phyloP scores from a whole-genome alignment of 2,888 invertebrate genomes.

The Hirtodrosophila histrioides region DNA sequence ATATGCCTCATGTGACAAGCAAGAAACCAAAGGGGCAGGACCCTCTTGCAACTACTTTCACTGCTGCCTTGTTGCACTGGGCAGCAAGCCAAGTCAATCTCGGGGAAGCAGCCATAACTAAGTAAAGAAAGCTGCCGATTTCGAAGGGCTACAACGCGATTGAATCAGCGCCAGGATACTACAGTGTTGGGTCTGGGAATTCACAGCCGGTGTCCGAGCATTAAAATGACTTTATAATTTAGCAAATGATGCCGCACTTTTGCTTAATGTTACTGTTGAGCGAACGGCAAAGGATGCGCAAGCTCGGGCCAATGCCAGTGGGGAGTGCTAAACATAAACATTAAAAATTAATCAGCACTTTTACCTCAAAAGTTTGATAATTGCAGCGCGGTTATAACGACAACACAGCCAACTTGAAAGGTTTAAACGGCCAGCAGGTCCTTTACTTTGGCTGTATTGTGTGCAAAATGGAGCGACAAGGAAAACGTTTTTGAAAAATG shows the following conservation, averaged over 20 bases:
- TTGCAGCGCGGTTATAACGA: slow-evolving; percentile 51
- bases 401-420: slow-evolving; percentile 42
- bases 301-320: slow-evolving; percentile 5
- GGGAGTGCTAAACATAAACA: slow-evolving; percentile 66
- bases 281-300: neutral
- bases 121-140: slow-evolving; percentile 1
- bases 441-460: slow-evolving; percentile 12
- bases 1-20: slow-evolving; percentile 29
- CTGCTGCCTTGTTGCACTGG: neutral
- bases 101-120: too few species aligned
- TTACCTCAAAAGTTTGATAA: slow-evolving; percentile 72
- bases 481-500: slow-evolving; percentile 57
- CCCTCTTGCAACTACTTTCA: slow-evolving; percentile 4
- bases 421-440: slow-evolving; percentile 39
- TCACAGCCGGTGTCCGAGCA: slow-evolving; percentile 7
- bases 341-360: slow-evolving; percentile 82
- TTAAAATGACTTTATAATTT: slow-evolving; percentile 74
- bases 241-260: slow-evolving; percentile 64
- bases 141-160: slow-evolving; percentile 9
- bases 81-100: neutral
- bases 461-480: slow-evolving; percentile 35
- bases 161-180: slow-evolving; percentile 26
- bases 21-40: neutral
- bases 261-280: slow-evolving; percentile 7
- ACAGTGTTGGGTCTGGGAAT: neutral